phyloP scores from a whole-genome alignment of 2,797 vertebrate genomes.

The Forpus xanthops region DNA sequence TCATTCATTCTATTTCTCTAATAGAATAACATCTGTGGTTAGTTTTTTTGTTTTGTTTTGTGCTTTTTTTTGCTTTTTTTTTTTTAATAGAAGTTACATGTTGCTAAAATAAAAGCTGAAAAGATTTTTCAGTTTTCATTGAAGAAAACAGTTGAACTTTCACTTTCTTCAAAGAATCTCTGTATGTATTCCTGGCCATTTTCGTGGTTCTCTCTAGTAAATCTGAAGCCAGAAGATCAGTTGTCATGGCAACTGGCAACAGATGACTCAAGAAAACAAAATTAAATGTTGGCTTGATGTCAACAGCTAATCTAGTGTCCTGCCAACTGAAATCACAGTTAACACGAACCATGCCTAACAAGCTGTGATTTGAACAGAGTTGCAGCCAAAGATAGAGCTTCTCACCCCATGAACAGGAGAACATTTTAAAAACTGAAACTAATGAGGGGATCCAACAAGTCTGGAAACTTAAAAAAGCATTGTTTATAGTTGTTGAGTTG shows the following conservation, averaged over 20 bases:
- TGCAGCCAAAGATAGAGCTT: constrained; percentile 63
- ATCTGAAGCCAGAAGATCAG: constrained; percentile 51
- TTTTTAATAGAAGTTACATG: background rate
- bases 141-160: constrained; percentile 47
- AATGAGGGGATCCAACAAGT: constrained; percentile 29
- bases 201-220: constrained; percentile 51
- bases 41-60: background rate
- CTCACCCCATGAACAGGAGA: constrained; percentile 38
- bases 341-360: constrained; percentile 56
- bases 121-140: constrained; percentile 30
- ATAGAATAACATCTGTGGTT: background rate
- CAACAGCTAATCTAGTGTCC: constrained; percentile 63
- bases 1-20: background rate
- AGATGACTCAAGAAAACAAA: constrained; percentile 70
- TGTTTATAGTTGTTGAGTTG: background rate
- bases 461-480: background rate
- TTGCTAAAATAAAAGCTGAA: constrained; percentile 1
- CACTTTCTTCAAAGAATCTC: constrained; percentile 27
- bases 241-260: constrained; percentile 68
- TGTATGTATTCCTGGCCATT: constrained; percentile 24
- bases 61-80: background rate
- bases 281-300: constrained; percentile 68
- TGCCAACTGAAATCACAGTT: constrained; percentile 66
- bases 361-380: constrained; percentile 56
- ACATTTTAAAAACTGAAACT: constrained; percentile 20